phyloP scores from a whole-genome alignment of 2,888 invertebrate genomes.

The Apomyelois bistriatella region DNA sequence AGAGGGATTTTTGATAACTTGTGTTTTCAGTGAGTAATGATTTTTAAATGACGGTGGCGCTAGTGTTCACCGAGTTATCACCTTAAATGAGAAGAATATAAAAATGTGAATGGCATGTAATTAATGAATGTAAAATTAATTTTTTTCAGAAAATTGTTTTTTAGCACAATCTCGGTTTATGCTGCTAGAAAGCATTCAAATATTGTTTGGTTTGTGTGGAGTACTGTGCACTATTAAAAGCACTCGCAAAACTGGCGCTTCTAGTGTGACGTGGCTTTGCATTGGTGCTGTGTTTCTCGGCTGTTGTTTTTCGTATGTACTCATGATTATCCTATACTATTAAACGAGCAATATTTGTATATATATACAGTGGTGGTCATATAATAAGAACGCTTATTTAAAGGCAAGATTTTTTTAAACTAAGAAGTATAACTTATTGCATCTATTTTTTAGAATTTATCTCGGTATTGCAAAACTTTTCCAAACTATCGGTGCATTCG shows the following conservation, averaged over 20 bases:
- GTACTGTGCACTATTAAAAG: slow-evolving; percentile 79
- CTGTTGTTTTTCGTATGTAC: slow-evolving; percentile 85
- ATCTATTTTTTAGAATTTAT: no score
- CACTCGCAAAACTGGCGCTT: slow-evolving; percentile 47
- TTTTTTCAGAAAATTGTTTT: slow-evolving; percentile 89
- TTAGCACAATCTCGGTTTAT: slow-evolving; percentile 96
- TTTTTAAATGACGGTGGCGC: no score
- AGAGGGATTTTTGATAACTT: no score
- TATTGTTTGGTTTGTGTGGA: slow-evolving; percentile 91
- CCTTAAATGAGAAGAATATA: background rate
- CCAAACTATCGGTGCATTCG: no score
- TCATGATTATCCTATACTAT: no score
- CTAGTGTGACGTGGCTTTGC: slow-evolving; percentile 85
- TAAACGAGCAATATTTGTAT: no score
- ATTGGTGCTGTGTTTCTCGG: slow-evolving; percentile 82
- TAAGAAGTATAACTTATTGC: background rate
- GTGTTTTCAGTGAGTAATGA: no score
- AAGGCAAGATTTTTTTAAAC: background rate
- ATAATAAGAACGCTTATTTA: no score
- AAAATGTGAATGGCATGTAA: background rate
- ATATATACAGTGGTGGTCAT: no score
- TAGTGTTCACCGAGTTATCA: no score
- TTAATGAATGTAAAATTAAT: background rate
- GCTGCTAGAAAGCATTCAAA: slow-evolving; percentile 94
- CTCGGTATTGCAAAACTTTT: no score